phyloP scores from a whole-genome alignment of 2,888 invertebrate species.

The Clunio marinus region DNA sequence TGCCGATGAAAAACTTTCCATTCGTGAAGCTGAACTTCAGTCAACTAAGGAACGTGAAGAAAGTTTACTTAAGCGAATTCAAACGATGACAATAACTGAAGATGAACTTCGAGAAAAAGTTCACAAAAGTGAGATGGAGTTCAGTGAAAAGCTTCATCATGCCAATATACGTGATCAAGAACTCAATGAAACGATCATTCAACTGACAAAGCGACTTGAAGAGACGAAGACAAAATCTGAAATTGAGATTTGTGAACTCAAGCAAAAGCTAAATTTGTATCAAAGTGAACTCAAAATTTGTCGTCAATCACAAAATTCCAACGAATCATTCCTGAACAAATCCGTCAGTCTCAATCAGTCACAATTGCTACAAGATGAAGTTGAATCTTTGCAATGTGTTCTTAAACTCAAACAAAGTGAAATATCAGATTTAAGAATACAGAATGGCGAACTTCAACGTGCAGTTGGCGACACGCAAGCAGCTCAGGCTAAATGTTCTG shows the following conservation, averaged over 20 bases:
- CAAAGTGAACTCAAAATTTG: slow-evolving; percentile 48
- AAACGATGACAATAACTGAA: slow-evolving; percentile 44
- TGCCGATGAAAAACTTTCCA: slow-evolving; percentile 45
- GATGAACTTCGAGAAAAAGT: slow-evolving; percentile 46
- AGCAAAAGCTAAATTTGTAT: slow-evolving; percentile 48
- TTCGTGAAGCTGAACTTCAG: slow-evolving; percentile 50
- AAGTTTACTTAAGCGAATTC: slow-evolving; percentile 45
- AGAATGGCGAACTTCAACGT: slow-evolving; percentile 63
- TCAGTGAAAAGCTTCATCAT: slow-evolving; percentile 44
- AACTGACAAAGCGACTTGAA: slow-evolving; percentile 47
- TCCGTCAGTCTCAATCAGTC: slow-evolving; percentile 32
- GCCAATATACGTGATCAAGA: slow-evolving; percentile 46
- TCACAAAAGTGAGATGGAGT: slow-evolving; percentile 44
- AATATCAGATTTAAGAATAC: slow-evolving; percentile 69
- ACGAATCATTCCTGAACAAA: slow-evolving; percentile 40
- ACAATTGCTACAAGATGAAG: slow-evolving; percentile 62
- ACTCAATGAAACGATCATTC: slow-evolving; percentile 46
- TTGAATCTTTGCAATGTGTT: slow-evolving; percentile 79
- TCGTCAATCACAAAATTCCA: slow-evolving; percentile 41
- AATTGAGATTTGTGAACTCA: slow-evolving; percentile 47
- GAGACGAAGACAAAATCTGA: slow-evolving; percentile 45
- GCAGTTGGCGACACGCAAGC: slow-evolving; percentile 71
- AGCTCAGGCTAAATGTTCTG: slow-evolving; percentile 68
- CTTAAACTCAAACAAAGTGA: slow-evolving; percentile 84
- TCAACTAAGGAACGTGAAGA: slow-evolving; percentile 48